phyloP scores from a whole-genome alignment of 2,113 vertebrate genomes.

The Origma solitaria region DNA sequence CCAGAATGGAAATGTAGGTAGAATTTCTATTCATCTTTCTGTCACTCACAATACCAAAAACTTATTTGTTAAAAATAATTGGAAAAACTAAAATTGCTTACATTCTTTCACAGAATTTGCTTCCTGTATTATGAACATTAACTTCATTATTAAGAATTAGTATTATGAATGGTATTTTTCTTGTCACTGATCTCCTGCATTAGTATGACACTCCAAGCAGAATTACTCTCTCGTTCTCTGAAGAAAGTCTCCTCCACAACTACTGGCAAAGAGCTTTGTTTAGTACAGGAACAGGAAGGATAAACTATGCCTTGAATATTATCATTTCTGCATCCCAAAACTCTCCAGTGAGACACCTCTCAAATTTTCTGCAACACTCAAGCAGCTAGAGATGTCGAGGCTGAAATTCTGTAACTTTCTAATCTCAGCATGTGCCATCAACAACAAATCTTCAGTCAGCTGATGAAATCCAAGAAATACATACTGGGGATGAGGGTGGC shows the following conservation, averaged over 20 bases:
- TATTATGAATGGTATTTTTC: not conserved
- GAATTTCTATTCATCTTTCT: not conserved
- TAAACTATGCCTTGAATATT: not conserved
- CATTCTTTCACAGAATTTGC: not conserved
- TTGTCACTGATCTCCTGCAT: not conserved
- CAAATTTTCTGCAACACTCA: not conserved
- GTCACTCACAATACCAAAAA: not conserved
- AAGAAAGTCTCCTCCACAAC: not conserved
- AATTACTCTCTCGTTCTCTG: not conserved
- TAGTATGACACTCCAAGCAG: not conserved
- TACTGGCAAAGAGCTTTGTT: not conserved
- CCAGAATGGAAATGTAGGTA: not conserved
- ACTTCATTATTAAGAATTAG: not conserved
- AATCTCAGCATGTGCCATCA: not conserved
- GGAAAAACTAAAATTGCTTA: not conserved
- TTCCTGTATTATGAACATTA: not conserved
- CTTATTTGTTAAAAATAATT: not conserved
- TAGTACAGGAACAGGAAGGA: not conserved
- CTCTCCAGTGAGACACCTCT: not conserved
- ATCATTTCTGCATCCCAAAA: not conserved
- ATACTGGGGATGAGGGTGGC: not conserved
- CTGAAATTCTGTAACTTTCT: not conserved
- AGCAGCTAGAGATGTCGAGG: not conserved
- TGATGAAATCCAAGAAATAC: not conserved
- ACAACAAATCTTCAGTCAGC: not conserved